Evolutionary conservation across 2,888 invertebrate species (phyloP).

Genomic region (Scaptomyza polygonia): DNA sequence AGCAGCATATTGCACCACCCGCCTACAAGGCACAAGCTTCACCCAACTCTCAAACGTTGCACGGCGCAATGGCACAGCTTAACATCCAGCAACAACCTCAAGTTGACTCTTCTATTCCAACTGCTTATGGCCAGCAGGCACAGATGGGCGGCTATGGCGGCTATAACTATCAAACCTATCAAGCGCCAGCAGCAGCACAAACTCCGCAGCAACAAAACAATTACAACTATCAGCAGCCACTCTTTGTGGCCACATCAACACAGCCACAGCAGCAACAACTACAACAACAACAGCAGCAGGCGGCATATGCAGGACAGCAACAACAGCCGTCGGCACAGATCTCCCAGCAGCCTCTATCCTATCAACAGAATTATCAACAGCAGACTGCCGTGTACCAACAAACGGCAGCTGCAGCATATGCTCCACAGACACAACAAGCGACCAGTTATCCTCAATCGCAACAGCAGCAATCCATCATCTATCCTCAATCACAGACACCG

Average conservation of each 20-base stretch:
- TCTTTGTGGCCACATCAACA: slow-evolving; percentile 75
- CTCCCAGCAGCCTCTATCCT: slow-evolving; percentile 20
- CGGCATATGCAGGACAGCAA: neutral
- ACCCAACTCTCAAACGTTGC: slow-evolving; percentile 73
- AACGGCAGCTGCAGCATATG: slow-evolving; percentile 17
- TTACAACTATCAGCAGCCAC: slow-evolving; percentile 58
- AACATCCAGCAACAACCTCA: slow-evolving; percentile 42
- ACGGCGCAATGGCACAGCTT: slow-evolving; percentile 71
- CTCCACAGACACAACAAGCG: slow-evolving; percentile 26
- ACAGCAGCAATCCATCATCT: slow-evolving; percentile 10
- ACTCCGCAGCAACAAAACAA: slow-evolving; percentile 19
- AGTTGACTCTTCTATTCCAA: neutral
- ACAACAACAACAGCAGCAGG: slow-evolving; percentile 18
- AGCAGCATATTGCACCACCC: slow-evolving; percentile 81
- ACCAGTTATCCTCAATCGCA: slow-evolving; percentile 4
- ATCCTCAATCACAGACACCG: slow-evolving; percentile 7
- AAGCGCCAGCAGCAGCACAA: slow-evolving; percentile 23
- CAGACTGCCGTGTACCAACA: slow-evolving; percentile 14
- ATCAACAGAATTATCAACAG: slow-evolving; percentile 29
- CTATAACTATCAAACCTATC: slow-evolving; percentile 49
- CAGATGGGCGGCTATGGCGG: slow-evolving; percentile 36
- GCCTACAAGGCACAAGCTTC: slow-evolving; percentile 81
- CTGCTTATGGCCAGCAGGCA: slow-evolving; percentile 32
- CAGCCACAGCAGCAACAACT: neutral
- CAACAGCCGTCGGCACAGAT: neutral